Evolutionary conservation across 2,888 invertebrate species (phyloP).

Genomic region (Halictus ligatus): DNA sequence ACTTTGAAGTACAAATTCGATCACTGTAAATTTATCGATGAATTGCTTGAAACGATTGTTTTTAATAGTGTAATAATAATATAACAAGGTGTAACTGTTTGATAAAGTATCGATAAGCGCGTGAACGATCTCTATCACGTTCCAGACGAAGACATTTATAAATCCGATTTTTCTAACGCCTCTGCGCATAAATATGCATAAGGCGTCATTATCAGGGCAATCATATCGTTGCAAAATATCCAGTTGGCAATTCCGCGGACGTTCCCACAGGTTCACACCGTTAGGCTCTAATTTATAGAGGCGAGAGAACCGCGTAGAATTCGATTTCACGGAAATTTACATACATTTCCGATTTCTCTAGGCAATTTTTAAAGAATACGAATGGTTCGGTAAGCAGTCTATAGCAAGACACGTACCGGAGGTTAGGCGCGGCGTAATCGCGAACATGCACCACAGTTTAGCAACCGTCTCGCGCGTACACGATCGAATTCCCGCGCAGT

Average conservation of each 20-base stretch:
- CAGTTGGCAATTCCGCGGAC: background rate
- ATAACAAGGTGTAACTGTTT: no score
- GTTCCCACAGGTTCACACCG: background rate
- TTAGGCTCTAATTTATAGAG: background rate
- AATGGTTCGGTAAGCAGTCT: background rate
- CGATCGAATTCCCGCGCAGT: background rate
- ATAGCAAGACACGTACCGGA: background rate
- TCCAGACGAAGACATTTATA: no score
- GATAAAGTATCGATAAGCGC: no score
- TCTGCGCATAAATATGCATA: background rate
- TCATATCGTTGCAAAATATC: background rate
- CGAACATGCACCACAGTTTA: background rate
- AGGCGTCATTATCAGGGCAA: no score
- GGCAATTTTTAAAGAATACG: background rate
- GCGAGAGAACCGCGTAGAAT: background rate
- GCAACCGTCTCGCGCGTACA: background rate
- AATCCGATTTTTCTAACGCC: background rate
- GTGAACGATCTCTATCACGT: no score
- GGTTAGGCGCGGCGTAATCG: background rate
- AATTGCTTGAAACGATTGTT: no score
- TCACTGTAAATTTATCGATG: no score
- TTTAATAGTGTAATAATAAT: no score
- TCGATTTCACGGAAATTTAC: background rate
- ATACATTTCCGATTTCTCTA: background rate
- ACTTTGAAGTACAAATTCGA: no score